Base-by-base conservation (phyloP, 2,113 vertebrate species). In the Paramisgurnus dabryanus region DNA sequence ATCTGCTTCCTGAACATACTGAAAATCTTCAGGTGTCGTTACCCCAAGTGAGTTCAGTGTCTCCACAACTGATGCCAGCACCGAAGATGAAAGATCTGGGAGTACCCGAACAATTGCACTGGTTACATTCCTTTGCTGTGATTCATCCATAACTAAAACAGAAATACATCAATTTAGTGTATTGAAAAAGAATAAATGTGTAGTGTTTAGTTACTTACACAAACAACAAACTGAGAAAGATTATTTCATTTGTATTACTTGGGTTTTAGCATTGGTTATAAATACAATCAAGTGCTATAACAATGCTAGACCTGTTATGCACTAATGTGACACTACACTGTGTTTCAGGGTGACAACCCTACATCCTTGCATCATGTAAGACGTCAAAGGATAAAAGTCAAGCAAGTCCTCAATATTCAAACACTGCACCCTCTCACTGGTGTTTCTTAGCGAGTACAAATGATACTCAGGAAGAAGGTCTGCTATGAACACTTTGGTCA, bases 21-120 rank as follows among this genome's bases (percentile, higher is more conserved):
- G 74, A 4, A 66, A 70, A 58, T 79, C 67, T 11, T 49, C 57
- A 12, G 17, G 66, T 34, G 40, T 55, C 0, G 67, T 49, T 18
- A 70, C 68, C 45, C 47, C 43, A 70, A 72, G 64, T 17, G 78
- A 80, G 15, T 80, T 53, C 39, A 80, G 72, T 53, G 67, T 75
- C 18, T 71, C 41, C 67, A 72, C 78, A 47, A 47, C 45, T 58
- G 61, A 80, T 34, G 75, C 7, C 7, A 70, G 4, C 8, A 72
- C 65, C 67, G 55, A 43, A 12, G 72, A 55, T 73, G 85, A 22
- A 49, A 85, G 75, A 65, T 85, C 66, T 40, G 74, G 63, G 41
- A 85, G 43, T 39, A 87, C 64, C 27, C 47, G 69, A 4, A 45
- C 65, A 3, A 86, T 80, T 65, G 72, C 41, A 65, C 34, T 75